These are phyloP conservation scores for Abramis brama DNA, from an alignment of 2,113 vertebrate species.

Conservation along the genomic window DNA sequence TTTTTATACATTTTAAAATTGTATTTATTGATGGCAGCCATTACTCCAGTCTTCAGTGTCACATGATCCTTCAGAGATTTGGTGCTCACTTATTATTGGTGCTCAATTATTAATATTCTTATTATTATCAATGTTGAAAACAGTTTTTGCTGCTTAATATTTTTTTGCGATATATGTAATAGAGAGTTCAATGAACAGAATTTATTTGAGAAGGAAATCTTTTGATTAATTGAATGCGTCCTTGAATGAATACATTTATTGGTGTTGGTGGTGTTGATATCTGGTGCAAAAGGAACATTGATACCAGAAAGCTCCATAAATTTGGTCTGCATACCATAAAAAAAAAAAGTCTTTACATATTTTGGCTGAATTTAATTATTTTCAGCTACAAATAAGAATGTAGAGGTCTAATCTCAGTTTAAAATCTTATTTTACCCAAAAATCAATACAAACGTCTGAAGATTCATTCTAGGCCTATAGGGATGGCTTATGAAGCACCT, in stretches of 20 bases:
- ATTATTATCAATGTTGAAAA: no score
- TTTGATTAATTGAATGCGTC: no score
- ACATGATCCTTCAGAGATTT: no score
- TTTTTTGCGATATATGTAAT: no score
- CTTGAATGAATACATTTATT: no score
- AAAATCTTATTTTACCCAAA: neutral
- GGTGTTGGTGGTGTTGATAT: no score
- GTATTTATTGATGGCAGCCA: neutral
- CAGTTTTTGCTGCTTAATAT: no score
- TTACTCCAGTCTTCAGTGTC: no score
- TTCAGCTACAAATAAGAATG: neutral
- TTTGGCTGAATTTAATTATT: neutral
- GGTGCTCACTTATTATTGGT: no score
- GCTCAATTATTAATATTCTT: no score
- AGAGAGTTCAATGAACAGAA: no score
- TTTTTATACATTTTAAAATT: neutral
- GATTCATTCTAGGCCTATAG: neutral
- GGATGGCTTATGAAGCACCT: neutral
- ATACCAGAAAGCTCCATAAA: neutral
- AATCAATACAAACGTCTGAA: neutral
- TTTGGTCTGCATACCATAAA: neutral
- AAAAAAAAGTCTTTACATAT: neutral
- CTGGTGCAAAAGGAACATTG: neutral
- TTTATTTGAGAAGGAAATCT: no score
- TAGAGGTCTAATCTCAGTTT: neutral